These are phyloP conservation scores for Paradoxurus hermaphroditus DNA, from an alignment of 2,113 vertebrate genomes.

Conservation along the genomic window DNA sequence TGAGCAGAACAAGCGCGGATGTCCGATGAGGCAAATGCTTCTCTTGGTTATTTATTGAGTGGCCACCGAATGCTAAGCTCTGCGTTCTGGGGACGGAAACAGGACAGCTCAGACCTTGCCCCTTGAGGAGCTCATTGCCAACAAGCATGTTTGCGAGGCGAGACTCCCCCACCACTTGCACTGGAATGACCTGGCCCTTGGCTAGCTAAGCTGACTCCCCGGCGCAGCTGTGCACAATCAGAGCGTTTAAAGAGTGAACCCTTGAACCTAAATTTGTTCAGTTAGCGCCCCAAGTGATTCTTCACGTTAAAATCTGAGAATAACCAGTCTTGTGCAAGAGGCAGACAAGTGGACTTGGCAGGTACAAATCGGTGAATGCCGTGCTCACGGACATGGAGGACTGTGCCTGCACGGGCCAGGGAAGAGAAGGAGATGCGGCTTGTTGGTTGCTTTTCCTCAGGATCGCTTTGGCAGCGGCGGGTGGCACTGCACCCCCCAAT, in stretches of 20 bases:
- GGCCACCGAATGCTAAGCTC: neutral
- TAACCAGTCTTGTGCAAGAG: neutral
- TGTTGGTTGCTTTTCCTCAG: no score
- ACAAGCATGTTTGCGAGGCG: neutral
- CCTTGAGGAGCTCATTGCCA: neutral
- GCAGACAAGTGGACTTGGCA: neutral
- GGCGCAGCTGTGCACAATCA: neutral
- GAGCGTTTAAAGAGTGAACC: neutral
- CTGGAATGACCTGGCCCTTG: neutral
- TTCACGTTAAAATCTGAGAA: neutral
- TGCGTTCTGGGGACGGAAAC: neutral
- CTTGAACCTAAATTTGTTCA: neutral
- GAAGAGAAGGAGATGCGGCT: fast-evolving
- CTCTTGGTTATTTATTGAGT: neutral
- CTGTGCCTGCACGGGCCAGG: neutral
- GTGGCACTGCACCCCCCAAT: no score
- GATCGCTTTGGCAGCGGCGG: neutral
- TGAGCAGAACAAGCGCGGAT: neutral
- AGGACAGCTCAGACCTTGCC: neutral
- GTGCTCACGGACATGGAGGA: fast-evolving
- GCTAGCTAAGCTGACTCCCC: neutral
- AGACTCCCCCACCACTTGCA: no score
- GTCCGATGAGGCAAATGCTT: neutral
- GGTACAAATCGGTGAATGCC: no score
- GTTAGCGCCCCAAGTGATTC: neutral